Conservation (phyloP, 2,113 vertebrate genomes). For the Sturnira hondurensis region DNA sequence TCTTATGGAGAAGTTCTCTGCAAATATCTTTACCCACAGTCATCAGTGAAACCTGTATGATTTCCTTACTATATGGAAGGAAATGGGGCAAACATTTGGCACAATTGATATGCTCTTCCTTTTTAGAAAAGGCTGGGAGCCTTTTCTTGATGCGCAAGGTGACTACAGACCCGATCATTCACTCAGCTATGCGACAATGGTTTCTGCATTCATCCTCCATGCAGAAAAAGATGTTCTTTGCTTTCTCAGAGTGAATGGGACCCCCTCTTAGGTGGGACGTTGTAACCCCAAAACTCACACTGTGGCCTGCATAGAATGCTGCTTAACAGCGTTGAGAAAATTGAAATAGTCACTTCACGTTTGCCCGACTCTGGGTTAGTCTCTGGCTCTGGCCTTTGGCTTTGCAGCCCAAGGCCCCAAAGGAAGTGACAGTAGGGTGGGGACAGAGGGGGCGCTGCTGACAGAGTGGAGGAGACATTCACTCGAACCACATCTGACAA, state of each 20-base stretch:
- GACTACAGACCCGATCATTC: background rate
- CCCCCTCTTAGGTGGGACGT: background rate
- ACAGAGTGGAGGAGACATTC: background rate
- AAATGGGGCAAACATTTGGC: background rate
- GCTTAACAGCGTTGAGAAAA: background rate
- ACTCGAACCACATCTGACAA: conserved; percentile 48
- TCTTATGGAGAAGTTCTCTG: background rate
- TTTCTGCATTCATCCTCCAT: background rate
- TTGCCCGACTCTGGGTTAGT: background rate
- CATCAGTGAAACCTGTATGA: background rate
- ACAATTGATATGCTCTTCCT: background rate
- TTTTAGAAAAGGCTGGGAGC: background rate
- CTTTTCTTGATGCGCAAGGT: background rate
- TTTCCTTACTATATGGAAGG: background rate
- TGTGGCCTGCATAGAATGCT: background rate
- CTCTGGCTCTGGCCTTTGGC: background rate
- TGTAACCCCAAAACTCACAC: background rate
- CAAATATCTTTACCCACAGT: background rate
- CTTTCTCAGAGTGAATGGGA: background rate
- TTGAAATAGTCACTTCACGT: background rate
- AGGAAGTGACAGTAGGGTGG: background rate
- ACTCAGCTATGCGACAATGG: background rate
- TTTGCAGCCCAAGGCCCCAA: conserved; percentile 23
- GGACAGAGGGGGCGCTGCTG: background rate
- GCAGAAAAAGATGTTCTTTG: background rate